These are phyloP conservation scores for Sebastes taczanowskii DNA, from an alignment of 2,797 vertebrate genomes.

Conservation along the genomic window DNA sequence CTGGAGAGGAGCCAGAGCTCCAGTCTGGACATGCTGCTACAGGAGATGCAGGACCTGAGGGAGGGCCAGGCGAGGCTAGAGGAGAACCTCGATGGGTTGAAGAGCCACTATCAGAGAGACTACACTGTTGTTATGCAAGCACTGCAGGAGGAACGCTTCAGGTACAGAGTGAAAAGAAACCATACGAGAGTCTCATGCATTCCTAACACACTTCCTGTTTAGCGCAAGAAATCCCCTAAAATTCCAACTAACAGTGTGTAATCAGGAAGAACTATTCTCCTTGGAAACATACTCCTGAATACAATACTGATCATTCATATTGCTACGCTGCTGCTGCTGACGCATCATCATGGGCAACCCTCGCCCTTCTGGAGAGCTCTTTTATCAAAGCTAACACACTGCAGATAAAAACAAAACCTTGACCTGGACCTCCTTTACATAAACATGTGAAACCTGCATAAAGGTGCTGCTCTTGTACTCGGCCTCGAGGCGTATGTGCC, in stretches of 20 bases:
- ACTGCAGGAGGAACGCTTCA: slow-evolving; percentile 96
- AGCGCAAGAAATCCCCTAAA: slow-evolving; percentile 13
- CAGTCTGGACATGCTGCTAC: slow-evolving; percentile 90
- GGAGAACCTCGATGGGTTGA: slow-evolving; percentile 90
- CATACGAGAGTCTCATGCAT: neutral
- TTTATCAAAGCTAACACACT: slow-evolving; percentile 31
- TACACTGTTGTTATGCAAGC: slow-evolving; percentile 92
- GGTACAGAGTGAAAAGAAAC: slow-evolving; percentile 75
- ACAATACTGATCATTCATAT: neutral
- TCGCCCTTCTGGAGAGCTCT: neutral
- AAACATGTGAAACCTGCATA: neutral
- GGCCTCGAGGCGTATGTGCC: neutral
- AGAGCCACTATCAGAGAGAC: slow-evolving; percentile 92
- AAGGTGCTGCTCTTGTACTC: neutral
- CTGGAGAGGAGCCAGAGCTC: slow-evolving; percentile 88
- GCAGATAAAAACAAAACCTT: slow-evolving; percentile 33
- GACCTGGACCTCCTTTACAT: slow-evolving; percentile 1
- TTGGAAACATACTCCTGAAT: slow-evolving; percentile 2
- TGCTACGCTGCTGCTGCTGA: neutral
- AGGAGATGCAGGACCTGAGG: slow-evolving; percentile 94
- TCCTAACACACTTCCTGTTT: neutral
- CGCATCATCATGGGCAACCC: neutral
- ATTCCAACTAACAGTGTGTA: neutral
- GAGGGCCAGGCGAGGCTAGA: slow-evolving; percentile 91
- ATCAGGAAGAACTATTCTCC: slow-evolving; percentile 5